Evolutionary conservation across 2,113 vertebrate species (phyloP), one percentile per base, ranked within the genome.

Genomic region (Bufo bufo): DNA sequence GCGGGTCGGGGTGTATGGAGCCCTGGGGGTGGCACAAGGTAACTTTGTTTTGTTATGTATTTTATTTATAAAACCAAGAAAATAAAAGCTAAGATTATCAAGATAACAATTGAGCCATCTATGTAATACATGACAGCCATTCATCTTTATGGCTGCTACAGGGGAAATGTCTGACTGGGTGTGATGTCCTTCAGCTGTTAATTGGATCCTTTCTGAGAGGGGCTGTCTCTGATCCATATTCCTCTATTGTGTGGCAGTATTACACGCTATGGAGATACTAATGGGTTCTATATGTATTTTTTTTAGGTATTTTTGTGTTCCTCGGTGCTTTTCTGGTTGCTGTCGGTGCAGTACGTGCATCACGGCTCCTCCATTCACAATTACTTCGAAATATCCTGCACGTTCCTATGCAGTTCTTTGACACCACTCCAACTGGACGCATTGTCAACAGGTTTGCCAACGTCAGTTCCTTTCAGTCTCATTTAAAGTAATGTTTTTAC

Each of bases 361-460:
- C 98, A 6, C 93, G 91, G 6, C 6, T 93, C 56, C 91, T 98
- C 86, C 98, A 99, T 72, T 86, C 87, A 3, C 91, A 90, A 4
- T 93, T 99, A 80, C 95, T 99, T 3, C 90, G 87, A 89, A 99
- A 97, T 90, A 95, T 99, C 58, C 92, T 99, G 56, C 94, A 87
- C 0, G 96, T 91, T 9, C 97, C 98, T 85, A 98, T 99, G 97
- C 85, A 95, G 7, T 99, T 99, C 92, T 99, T 97, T 89, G 98
- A 99, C 90, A 99, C 97, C 0, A 99, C 98, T 0, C 98, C 98
- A 0, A 95, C 90, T 0, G 98, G 98, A 58, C 95, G 98, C 89
- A 96, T 99, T 13, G 93, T 99, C 90, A 99, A 99, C 90, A 96
- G 98, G 85, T 99, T 99, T 93, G 95, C 98, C 90, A 97, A 97